These are phyloP conservation scores for Ornithorhynchus anatinus DNA, from an alignment of 2,113 vertebrate genomes.

Conservation along the genomic window DNA sequence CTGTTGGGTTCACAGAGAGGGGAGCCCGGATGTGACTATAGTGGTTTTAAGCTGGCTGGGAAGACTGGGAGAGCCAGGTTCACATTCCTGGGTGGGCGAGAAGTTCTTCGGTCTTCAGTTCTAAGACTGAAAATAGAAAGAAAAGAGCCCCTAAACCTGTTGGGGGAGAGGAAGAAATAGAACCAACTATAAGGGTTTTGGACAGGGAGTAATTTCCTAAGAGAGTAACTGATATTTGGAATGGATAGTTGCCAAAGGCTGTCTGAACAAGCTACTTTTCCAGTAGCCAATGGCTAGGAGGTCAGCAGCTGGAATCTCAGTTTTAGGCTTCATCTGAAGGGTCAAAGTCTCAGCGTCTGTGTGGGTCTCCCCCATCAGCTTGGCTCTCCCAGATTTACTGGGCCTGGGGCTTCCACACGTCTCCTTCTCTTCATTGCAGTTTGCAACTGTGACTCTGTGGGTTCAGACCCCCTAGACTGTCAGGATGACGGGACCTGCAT, in stretches of 20 bases:
- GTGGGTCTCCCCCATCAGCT: not conserved
- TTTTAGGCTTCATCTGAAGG: too few relatives aligned
- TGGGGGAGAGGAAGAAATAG: not conserved
- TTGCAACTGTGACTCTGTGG: conserved; percentile 75
- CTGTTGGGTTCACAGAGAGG: not conserved
- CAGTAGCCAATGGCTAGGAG: not conserved
- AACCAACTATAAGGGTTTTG: not conserved
- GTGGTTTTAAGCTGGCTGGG: not conserved
- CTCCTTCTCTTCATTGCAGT: conserved; percentile 63
- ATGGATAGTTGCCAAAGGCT: not conserved
- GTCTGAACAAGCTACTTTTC: not conserved
- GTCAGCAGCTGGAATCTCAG: too few relatives aligned
- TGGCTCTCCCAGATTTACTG: not conserved
- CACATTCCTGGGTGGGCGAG: conserved; percentile 8
- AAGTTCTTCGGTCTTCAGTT: not conserved
- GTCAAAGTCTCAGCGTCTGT: not conserved
- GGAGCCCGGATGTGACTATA: not conserved
- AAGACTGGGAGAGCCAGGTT: not conserved
- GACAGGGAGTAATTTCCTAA: not conserved
- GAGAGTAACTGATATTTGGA: not conserved
- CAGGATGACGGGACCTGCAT: conserved; percentile 77
- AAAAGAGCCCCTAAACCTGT: not conserved
- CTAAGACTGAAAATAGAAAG: not conserved
- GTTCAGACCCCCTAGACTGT: conserved; percentile 73
- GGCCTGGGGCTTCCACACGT: not conserved